Evolutionary conservation across 2,113 vertebrate species (phyloP).

Genomic region (Chaetops frenatus): DNA sequence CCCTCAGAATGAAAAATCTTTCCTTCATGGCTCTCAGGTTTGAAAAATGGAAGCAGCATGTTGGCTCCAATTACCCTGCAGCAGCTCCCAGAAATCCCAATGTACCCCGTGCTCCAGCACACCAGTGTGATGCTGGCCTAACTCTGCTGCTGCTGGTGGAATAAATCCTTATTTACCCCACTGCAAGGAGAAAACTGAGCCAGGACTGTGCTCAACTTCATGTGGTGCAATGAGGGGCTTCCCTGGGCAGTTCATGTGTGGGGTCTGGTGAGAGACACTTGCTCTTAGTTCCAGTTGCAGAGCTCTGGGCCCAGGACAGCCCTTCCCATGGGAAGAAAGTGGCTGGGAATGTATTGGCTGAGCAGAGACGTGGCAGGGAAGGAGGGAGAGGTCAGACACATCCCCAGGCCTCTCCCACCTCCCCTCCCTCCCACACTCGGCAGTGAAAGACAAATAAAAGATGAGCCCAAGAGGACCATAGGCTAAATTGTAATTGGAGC

Average conservation of each 20-base stretch:
- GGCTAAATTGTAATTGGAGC: constrained; percentile 70
- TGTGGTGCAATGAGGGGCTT: neutral
- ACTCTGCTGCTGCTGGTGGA: accelerated
- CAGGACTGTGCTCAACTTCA: accelerated
- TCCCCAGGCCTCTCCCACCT: neutral
- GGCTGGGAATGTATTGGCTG: accelerated
- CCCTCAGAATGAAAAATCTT: neutral
- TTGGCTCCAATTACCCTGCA: neutral
- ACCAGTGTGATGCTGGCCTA: neutral
- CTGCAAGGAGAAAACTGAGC: neutral
- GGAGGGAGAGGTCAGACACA: neutral
- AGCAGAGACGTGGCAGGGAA: neutral
- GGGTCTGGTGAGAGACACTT: neutral
- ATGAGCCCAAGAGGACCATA: constrained; percentile 28
- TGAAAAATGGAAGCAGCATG: neutral
- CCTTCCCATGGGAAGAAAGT: neutral
- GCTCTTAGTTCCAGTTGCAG: neutral
- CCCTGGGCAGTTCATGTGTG: accelerated
- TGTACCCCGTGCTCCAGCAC: accelerated
- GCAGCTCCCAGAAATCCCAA: neutral
- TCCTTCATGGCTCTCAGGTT: neutral
- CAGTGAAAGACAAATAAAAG: constrained; percentile 28
- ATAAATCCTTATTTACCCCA: neutral
- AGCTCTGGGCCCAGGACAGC: neutral
- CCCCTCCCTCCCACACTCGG: neutral